Evolutionary conservation across 2,888 invertebrate species (phyloP), one percentile per base, ranked within the genome.

Genomic region (Lypha dubia): DNA sequence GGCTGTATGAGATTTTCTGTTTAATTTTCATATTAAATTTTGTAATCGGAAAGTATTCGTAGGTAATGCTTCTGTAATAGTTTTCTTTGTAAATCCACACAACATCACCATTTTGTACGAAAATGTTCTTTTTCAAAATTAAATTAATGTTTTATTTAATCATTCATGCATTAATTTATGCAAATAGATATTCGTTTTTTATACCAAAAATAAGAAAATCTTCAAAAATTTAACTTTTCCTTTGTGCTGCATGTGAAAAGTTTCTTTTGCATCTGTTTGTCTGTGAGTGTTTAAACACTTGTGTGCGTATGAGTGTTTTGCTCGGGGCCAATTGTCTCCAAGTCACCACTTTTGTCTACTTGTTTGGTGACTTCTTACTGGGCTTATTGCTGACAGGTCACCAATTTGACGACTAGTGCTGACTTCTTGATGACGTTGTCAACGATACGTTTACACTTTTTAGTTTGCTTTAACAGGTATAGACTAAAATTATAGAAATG

Each of bases 131-230:
- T n/a, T 1, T 15, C 32, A 56, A 58, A 11, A 15, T 22, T 41
- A 53, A 28, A 53, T 53, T 68, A n/a, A 41, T 28, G n/a, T 53
- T 41, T 56, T 41, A 70, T 11, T 68, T 68, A 68, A 38, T n/a
- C 5, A 53, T 68, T 22, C n/a, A 28, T 8, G 4, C 35, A 28
- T 60, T 24, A 28, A 41, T 71, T 32, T 46, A 60, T 44, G 44
- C 15, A 58, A 44, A 58, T n/a, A n/a, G n/a, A n/a, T 41, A 20
- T 63, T 74, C 3, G 41, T 41, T 62, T 24, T 44, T 28, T 44
- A 4, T 15, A 3, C 13, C 17, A 17, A 35, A 58, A 35, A 17
- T 28, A 56, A 41, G 46, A 67, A 58, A 75, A 56, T 32, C 38
- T 53, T 46, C 22, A 38, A 58, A 38, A 58, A 6, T 35, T 32